Evolutionary conservation across 2,888 invertebrate genomes (phyloP).

Genomic region (Slavum lentiscoides): DNA sequence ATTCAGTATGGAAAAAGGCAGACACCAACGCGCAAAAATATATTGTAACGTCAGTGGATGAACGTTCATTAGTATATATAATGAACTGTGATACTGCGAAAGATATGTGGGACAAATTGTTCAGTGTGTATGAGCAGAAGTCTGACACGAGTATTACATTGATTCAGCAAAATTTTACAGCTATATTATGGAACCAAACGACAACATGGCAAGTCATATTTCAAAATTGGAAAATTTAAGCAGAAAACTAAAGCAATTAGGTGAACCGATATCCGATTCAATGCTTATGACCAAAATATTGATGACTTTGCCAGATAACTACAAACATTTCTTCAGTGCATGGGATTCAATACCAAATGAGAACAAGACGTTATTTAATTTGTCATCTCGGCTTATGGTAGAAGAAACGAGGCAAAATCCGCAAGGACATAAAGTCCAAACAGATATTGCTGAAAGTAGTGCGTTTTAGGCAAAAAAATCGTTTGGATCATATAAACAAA

Average conservation of each 20-base stretch:
- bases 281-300: background rate
- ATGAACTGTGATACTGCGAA: too few species aligned
- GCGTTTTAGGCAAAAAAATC: background rate
- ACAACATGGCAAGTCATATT: too few species aligned
- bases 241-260: background rate
- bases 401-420: background rate
- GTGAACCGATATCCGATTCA: background rate
- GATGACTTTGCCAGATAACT: background rate
- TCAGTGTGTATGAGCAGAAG: background rate
- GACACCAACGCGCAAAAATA: background rate
- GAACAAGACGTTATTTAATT: background rate
- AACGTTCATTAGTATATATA: background rate
- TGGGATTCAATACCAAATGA: too few species aligned
- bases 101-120: background rate
- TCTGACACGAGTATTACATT: background rate
- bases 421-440: background rate
- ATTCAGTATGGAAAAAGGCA: too few species aligned
- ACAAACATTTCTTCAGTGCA: background rate
- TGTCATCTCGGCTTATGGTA: constrained; percentile 1
- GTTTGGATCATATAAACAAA: too few species aligned
- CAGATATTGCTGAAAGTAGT: background rate
- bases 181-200: background rate
- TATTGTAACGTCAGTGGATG: background rate
- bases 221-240: too few species aligned
- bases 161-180: background rate